Percentiles rank a stretch among this genome's conserved stretches.
phyloP scores from a whole-genome alignment of 2,888 invertebrate genomes.

The Spodoptera littoralis region DNA sequence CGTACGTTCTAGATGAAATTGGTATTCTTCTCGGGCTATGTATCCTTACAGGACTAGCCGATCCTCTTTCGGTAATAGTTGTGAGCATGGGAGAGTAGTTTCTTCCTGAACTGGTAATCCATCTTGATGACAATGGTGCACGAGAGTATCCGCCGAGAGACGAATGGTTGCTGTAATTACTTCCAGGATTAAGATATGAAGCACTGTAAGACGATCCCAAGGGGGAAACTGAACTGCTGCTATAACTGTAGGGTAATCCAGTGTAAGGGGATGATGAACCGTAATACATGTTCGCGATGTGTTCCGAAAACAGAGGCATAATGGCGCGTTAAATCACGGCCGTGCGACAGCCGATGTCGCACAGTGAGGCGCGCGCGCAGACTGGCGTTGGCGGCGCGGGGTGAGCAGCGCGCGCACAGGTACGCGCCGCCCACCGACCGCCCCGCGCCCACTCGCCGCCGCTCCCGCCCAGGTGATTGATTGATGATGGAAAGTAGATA shows the following conservation, averaged over 20 bases:
- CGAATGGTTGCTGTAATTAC: constrained; percentile 84
- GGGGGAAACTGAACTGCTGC: constrained; percentile 80
- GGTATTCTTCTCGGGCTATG: constrained; percentile 82
- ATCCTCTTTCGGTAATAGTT: constrained; percentile 90
- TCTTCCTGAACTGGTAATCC: constrained; percentile 76
- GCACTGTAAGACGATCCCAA: constrained; percentile 82
- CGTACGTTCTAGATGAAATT: constrained; percentile 85
- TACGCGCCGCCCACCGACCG: constrained; percentile 68
- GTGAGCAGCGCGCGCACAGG: constrained; percentile 53
- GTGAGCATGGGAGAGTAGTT: constrained; percentile 93
- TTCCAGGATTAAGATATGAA: constrained; percentile 85
- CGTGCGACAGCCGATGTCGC: constrained; percentile 66
- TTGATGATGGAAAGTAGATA: constrained; percentile 79
- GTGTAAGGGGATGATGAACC: constrained; percentile 84
- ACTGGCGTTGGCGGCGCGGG: constrained; percentile 65
- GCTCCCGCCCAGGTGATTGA: constrained; percentile 80
- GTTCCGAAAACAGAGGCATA: constrained; percentile 92
- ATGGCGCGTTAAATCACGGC: constrained; percentile 60
- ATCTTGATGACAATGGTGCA: constrained; percentile 77
- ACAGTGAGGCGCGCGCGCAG: constrained; percentile 70
- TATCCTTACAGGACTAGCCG: constrained; percentile 78
- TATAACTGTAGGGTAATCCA: constrained; percentile 83
- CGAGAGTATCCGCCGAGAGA: constrained; percentile 89
- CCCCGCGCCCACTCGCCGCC: constrained; percentile 51
- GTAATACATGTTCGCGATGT: constrained; percentile 89